phyloP scores from a whole-genome alignment of 2,113 vertebrate species.

The Carlito syrichta region DNA sequence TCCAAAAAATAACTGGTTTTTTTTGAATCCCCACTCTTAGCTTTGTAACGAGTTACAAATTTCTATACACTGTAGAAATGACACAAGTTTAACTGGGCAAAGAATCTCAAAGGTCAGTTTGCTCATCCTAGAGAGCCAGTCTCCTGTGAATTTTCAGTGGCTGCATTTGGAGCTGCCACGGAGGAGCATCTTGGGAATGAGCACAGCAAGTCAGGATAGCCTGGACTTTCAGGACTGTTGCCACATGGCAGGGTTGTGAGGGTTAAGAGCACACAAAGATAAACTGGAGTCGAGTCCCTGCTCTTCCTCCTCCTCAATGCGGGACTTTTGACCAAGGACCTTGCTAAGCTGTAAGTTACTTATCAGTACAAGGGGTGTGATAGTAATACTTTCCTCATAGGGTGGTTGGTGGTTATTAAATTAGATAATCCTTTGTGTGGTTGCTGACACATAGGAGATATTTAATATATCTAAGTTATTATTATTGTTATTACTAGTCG shows the following conservation, averaged over 20 bases:
- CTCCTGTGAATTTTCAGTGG: background rate
- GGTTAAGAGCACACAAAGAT: background rate
- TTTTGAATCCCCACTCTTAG: no score
- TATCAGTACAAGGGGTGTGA: background rate
- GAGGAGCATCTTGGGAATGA: background rate
- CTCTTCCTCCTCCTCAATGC: background rate
- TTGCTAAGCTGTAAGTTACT: background rate
- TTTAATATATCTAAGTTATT: background rate
- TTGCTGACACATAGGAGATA: background rate
- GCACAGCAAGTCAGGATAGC: background rate
- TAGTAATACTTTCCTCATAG: background rate
- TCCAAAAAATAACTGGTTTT: no score
- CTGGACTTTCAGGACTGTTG: background rate
- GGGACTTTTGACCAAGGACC: background rate
- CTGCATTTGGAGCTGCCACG: background rate
- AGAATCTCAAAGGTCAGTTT: background rate
- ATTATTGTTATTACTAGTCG: background rate
- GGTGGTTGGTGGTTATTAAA: background rate
- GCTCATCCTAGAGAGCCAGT: background rate
- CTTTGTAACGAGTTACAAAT: background rate
- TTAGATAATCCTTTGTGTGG: background rate
- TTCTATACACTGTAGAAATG: background rate
- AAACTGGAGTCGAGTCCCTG: background rate
- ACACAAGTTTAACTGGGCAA: background rate
- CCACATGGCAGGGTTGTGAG: no score